These are phyloP conservation scores for Acrobasis suavella DNA, from an alignment of 2,888 invertebrate genomes.

Conservation along the genomic window DNA sequence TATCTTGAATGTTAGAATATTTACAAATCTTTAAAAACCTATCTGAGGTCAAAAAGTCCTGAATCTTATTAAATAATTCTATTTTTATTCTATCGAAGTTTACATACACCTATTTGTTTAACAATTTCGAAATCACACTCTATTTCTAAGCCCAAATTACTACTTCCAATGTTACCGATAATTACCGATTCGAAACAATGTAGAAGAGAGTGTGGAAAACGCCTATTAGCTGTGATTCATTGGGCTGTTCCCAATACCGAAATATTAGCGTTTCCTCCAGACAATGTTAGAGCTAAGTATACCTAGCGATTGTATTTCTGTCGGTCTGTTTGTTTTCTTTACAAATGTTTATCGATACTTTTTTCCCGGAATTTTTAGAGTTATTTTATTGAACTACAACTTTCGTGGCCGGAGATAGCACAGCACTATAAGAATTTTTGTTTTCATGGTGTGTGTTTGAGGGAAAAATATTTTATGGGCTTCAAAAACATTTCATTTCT, in stretches of 20 bases:
- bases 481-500: no score
- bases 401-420: neutral
- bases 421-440: neutral
- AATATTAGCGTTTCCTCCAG: constrained; percentile 44
- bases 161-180: neutral
- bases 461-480: no score
- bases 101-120: no score
- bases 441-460: neutral
- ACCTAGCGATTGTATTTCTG: constrained; percentile 18
- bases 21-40: no score
- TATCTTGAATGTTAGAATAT: no score
- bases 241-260: constrained; percentile 55
- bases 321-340: constrained; percentile 6
- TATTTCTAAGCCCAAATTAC: neutral
- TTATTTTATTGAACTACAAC: neutral
- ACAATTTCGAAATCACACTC: no score
- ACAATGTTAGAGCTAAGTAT: constrained; percentile 40
- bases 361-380: neutral
- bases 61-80: no score
- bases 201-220: constrained; percentile 38
- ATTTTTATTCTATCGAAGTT: no score
- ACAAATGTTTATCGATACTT: constrained; percentile 1
- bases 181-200: neutral
- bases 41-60: no score
- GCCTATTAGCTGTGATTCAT: constrained; percentile 56